Percentiles rank a stretch among this genome's conserved stretches.
These are phyloP conservation scores for Nothoprocta perdicaria DNA, from an alignment of 2,113 vertebrate species.

Conservation along the genomic window DNA sequence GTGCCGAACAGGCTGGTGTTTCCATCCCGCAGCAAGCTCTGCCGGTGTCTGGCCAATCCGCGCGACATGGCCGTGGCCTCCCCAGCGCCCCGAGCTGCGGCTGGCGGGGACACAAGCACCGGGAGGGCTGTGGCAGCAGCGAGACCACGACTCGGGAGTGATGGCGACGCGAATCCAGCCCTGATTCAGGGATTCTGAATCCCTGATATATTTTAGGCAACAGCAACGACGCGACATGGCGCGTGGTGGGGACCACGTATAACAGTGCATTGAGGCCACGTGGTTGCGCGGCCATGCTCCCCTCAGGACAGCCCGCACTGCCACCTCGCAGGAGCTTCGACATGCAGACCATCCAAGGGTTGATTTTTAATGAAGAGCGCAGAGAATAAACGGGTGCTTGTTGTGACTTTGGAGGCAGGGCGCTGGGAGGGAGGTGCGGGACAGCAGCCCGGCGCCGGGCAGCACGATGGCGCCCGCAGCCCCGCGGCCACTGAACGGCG, in stretches of 20 bases:
- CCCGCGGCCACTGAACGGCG: too few relatives aligned
- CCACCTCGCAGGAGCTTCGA: constrained; percentile 35
- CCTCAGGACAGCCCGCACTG: background rate
- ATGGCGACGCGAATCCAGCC: background rate
- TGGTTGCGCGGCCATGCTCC: constrained; percentile 17
- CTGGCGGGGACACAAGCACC: background rate
- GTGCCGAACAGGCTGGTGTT: background rate
- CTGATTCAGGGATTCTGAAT: background rate
- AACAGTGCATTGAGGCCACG: background rate
- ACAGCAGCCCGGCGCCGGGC: too few relatives aligned
- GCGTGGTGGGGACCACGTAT: background rate
- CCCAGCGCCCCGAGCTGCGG: background rate
- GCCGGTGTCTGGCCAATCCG: background rate
- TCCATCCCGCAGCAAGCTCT: background rate
- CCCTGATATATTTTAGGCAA: too few relatives aligned
- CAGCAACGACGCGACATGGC: background rate
- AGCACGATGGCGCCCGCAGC: too few relatives aligned
- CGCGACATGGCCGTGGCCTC: background rate
- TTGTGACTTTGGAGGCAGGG: constrained; percentile 7
- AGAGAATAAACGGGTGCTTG: constrained; percentile 20
- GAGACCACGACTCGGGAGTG: background rate
- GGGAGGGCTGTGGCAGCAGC: background rate
- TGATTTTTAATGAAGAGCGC: constrained; percentile 25
- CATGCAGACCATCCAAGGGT: background rate
- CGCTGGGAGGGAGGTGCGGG: too few relatives aligned